phyloP scores from a whole-genome alignment of 2,888 invertebrate genomes.

The Phymatocera aterrima region DNA sequence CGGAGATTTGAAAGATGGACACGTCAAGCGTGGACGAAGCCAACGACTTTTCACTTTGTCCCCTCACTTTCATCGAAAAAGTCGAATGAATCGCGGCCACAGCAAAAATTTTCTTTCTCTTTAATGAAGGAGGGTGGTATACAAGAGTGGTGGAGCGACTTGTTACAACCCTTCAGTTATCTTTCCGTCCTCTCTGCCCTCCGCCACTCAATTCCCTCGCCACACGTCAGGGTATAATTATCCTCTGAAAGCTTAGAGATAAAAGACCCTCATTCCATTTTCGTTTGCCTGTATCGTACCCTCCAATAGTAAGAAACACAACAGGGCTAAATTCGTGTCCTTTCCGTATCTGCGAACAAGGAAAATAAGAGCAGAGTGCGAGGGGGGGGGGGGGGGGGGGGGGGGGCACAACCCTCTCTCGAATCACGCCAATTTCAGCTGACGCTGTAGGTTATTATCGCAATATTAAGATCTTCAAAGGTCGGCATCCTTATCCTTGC shows the following conservation, averaged over 20 bases:
- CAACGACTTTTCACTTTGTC: conserved; percentile 18
- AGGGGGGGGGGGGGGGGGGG: neutral
- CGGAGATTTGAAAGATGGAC: conserved; percentile 5
- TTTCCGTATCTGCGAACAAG: neutral
- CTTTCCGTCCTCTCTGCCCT: conserved; percentile 47
- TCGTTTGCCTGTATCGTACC: neutral
- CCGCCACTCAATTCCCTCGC: conserved; percentile 45
- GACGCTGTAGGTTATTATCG: conserved; percentile 63
- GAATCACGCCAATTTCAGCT: conserved; percentile 63
- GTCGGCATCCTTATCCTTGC: conserved; percentile 2
- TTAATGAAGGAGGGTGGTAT: neutral
- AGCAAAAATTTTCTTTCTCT: neutral
- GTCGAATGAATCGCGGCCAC: neutral
- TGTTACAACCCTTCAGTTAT: conserved; percentile 65
- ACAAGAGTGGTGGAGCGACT: conserved; percentile 57
- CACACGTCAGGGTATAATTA: conserved; percentile 67
- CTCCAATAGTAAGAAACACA: conserved; percentile 1
- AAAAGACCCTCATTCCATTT: conserved; percentile 59
- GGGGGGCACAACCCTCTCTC: conserved; percentile 50
- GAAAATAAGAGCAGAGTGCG: neutral
- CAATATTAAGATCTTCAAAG: conserved; percentile 47
- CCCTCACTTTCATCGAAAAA: conserved; percentile 8
- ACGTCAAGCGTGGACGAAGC: conserved; percentile 12
- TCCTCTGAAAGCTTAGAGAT: conserved; percentile 67
- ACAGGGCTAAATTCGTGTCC: neutral